Conservation (phyloP, 2,888 invertebrate species). For the Harmothoe impar region DNA sequence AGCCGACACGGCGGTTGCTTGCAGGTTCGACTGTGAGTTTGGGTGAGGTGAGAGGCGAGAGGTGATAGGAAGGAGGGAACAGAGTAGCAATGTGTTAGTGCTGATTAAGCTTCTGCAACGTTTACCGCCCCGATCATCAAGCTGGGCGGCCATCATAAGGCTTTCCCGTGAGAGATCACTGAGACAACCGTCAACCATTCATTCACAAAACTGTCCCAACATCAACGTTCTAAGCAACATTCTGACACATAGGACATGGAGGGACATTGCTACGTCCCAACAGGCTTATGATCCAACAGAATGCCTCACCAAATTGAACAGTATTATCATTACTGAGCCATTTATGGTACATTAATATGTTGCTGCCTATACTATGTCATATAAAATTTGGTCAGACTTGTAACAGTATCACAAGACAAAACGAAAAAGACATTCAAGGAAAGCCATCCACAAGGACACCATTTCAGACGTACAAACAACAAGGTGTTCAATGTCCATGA, state of each 20-base stretch:
- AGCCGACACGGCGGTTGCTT: conserved; percentile 71
- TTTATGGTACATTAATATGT: background rate
- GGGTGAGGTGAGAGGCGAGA: background rate
- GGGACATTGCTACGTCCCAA: background rate
- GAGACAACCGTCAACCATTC: background rate
- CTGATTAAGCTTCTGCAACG: background rate
- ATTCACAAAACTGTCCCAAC: background rate
- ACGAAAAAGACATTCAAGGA: conserved; percentile 28
- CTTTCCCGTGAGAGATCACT: background rate
- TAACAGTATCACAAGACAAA: conserved; percentile 42
- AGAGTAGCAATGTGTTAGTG: conserved; percentile 37
- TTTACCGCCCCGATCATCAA: conserved; percentile 16
- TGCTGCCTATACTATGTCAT: conserved; percentile 15
- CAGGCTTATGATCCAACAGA: conserved; percentile 16
- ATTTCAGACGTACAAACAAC: conserved; percentile 15
- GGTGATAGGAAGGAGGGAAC: conserved; percentile 11
- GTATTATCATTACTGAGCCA: background rate
- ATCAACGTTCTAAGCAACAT: background rate
- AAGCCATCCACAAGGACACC: conserved; percentile 29
- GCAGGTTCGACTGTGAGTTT: conserved; percentile 52
- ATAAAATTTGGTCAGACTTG: background rate
- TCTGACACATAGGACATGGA: conserved; percentile 7
- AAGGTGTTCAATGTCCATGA: background rate
- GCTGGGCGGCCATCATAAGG: no score
- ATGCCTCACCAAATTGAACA: conserved; percentile 23